A percentile compares a stretch with the other conserved stretches of the same genome.
Evolutionary conservation across 1,140 invertebrate species (phyloP).

Genomic region (Gonioctena quinquepunctata): DNA sequence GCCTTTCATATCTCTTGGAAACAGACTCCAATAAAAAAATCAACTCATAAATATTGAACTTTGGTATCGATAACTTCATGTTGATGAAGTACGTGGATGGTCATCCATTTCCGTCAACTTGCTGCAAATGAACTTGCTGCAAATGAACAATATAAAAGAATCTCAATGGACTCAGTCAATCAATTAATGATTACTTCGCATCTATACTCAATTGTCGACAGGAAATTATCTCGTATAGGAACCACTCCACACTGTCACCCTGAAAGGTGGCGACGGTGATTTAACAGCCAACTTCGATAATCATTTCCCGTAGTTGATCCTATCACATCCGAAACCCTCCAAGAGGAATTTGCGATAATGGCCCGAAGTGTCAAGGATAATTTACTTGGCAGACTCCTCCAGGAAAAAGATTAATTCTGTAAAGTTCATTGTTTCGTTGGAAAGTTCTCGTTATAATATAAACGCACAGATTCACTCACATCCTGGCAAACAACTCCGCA

Average conservation of each 20-base stretch:
- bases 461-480: not conserved
- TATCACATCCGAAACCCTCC: not conserved
- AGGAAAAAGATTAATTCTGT: not conserved
- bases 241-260: not conserved
- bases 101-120: too few species aligned
- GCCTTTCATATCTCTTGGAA: too few species aligned
- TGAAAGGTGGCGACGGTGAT: not conserved
- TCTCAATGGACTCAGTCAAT: too few species aligned
- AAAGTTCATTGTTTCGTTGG: not conserved
- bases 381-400: not conserved
- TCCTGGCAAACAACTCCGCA: too few species aligned
- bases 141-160: too few species aligned
- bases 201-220: not conserved
- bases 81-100: too few species aligned
- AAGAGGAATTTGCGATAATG: not conserved
- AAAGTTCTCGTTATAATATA: not conserved
- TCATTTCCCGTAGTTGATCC: not conserved
- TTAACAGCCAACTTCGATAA: not conserved
- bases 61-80: too few species aligned
- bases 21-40: too few species aligned
- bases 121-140: too few species aligned
- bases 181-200: too few species aligned
- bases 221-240: not conserved
- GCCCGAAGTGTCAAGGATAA: not conserved
- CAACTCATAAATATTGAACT: too few species aligned